Evolutionary conservation across 2,888 invertebrate species (phyloP).

Genomic region (Campoplex capitator): DNA sequence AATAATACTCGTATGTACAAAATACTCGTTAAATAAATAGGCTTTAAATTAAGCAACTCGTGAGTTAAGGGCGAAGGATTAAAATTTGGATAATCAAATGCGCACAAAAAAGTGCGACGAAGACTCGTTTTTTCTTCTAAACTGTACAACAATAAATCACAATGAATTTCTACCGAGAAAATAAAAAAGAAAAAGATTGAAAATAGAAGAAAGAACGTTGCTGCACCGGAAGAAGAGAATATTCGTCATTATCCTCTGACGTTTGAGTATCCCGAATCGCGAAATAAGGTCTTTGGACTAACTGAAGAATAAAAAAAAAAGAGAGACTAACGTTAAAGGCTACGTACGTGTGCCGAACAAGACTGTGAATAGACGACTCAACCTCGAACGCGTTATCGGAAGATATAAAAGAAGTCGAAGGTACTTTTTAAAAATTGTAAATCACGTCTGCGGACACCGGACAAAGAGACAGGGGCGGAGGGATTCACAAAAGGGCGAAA

Average conservation of each 20-base stretch:
- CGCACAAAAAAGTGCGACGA: constrained; percentile 42
- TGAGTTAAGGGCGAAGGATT: constrained; percentile 51
- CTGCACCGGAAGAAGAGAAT: background rate
- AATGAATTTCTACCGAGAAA: constrained; percentile 47
- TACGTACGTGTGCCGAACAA: constrained; percentile 18
- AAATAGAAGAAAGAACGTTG: background rate
- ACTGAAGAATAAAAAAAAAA: constrained; percentile 53
- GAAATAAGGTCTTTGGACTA: constrained; percentile 70
- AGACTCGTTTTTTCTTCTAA: constrained; percentile 35
- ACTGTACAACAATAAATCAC: constrained; percentile 71
- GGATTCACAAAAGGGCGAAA: background rate
- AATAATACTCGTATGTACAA: constrained; percentile 65
- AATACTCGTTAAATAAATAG: constrained; percentile 69
- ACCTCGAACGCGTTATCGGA: background rate
- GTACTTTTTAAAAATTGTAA: constrained; percentile 60
- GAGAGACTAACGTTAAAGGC: constrained; percentile 53
- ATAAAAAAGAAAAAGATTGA: background rate
- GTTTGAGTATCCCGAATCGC: constrained; percentile 56
- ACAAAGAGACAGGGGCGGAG: background rate
- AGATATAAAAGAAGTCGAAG: constrained; percentile 49
- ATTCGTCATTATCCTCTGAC: constrained; percentile 54
- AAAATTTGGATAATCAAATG: constrained; percentile 39
- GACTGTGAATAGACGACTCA: background rate
- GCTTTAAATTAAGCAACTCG: constrained; percentile 59
- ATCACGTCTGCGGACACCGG: constrained; percentile 5